A percentile compares a stretch with the other conserved stretches of the same genome.
These are phyloP conservation scores for Actinostola sp. DNA, from an alignment of 92 coral and sea anemone genomes.

Conservation along the genomic window DNA sequence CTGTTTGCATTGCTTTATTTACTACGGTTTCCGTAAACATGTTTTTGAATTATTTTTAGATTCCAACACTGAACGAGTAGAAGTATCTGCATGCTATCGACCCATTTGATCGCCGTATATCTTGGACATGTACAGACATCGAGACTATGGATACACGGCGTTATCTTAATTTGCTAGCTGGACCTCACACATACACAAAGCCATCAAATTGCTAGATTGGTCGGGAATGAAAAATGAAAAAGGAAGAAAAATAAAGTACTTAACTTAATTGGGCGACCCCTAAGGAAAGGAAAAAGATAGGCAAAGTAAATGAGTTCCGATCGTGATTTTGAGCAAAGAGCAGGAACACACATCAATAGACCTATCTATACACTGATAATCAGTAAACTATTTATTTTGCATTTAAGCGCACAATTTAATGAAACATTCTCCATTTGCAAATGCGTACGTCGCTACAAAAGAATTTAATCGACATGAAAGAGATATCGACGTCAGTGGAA, in stretches of 20 bases:
- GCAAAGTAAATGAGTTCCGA: background rate
- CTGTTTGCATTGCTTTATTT: no score
- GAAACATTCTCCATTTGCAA: no score
- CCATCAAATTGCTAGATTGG: background rate
- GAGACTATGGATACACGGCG: background rate
- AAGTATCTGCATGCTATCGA: background rate
- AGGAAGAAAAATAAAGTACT: constrained; percentile 1
- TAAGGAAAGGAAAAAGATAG: background rate
- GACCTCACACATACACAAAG: constrained; percentile 7
- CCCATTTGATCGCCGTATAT: background rate
- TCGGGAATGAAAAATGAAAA: background rate
- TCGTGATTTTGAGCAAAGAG: background rate
- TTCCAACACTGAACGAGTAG: background rate
- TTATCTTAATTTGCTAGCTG: background rate
- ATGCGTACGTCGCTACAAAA: no score
- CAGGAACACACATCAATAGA: no score
- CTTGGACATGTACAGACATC: background rate
- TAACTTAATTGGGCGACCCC: background rate
- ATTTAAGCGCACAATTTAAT: no score
- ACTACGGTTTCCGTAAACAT: background rate
- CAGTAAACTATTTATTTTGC: no score
- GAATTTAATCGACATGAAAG: no score
- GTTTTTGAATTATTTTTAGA: background rate
- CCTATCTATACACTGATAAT: no score
- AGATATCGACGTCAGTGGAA: no score